Evolutionary conservation across 2,113 vertebrate species (phyloP).

Genomic region (Orientallactaga bullata): DNA sequence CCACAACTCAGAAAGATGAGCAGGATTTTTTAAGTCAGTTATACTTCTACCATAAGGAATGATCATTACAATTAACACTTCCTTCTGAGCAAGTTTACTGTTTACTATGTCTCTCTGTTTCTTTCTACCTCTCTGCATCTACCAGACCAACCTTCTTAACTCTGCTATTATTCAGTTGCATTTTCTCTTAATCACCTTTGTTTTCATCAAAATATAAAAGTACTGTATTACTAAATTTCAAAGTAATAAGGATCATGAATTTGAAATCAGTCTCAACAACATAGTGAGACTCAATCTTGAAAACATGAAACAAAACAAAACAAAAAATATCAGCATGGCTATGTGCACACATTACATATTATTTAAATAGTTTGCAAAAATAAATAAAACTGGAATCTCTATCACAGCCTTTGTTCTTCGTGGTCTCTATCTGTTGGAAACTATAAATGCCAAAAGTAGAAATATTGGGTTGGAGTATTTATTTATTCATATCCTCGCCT

Average conservation of each 20-base stretch:
- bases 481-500: not conserved
- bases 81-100: conserved; percentile 3
- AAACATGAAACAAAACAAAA: no score
- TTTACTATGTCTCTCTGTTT: not conserved
- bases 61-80: not conserved
- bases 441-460: not conserved
- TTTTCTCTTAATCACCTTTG: not conserved
- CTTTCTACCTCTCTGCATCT: not conserved
- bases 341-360: not conserved
- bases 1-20: not conserved
- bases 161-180: not conserved
- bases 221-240: no score
- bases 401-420: not conserved
- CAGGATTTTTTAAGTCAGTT: not conserved
- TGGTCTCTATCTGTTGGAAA: not conserved
- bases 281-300: no score
- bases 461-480: not conserved
- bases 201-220: not conserved
- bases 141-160: not conserved
- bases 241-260: no score
- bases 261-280: no score
- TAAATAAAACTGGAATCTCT: conserved; percentile 18
- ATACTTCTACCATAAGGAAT: not conserved
- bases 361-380: not conserved
- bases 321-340: not conserved